Evolutionary conservation across 2,888 invertebrate species (phyloP).

Genomic region (Hydrotaea diabolus): DNA sequence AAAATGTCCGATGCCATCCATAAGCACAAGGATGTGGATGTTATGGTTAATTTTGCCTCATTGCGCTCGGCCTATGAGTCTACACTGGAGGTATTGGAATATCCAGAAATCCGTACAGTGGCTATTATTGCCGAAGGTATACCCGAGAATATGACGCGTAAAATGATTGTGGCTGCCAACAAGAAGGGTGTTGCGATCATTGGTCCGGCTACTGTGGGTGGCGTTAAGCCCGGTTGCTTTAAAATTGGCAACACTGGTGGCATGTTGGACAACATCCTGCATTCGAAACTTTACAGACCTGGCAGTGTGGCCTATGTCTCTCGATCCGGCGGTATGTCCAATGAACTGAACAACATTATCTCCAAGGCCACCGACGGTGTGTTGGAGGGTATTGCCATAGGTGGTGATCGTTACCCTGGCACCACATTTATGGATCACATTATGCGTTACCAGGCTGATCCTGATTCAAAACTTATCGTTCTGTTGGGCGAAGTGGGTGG

Average conservation of each 20-base stretch:
- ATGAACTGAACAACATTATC: conserved; percentile 98
- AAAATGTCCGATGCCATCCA: conserved; percentile 98
- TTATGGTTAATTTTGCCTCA: conserved; percentile 98
- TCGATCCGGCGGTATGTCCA: conserved; percentile 99
- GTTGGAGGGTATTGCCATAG: conserved; percentile 98
- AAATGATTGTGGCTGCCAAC: conserved; percentile 92
- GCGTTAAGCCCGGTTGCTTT: conserved; percentile 98
- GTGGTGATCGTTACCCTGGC: conserved; percentile 98
- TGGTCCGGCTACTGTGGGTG: conserved; percentile 97
- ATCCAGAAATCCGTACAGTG: conserved; percentile 96
- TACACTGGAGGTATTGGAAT: conserved; percentile 95
- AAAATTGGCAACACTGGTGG: conserved; percentile 99
- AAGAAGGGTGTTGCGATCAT: conserved; percentile 93
- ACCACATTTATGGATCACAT: conserved; percentile 99
- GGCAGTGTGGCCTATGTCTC: conserved; percentile 99
- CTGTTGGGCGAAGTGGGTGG: conserved; percentile 99
- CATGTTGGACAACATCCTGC: conserved; percentile 99
- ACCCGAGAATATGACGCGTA: conserved; percentile 98
- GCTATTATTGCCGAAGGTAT: conserved; percentile 99
- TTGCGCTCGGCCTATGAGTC: conserved; percentile 98
- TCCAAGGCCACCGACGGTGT: conserved; percentile 98
- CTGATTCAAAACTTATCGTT: conserved; percentile 95
- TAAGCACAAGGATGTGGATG: conserved; percentile 96
- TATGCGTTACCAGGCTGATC: conserved; percentile 90
- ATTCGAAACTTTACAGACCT: conserved; percentile 97